Conservation (phyloP, 92 coral and sea anemone genomes). For the Zoanthus gigantus region DNA sequence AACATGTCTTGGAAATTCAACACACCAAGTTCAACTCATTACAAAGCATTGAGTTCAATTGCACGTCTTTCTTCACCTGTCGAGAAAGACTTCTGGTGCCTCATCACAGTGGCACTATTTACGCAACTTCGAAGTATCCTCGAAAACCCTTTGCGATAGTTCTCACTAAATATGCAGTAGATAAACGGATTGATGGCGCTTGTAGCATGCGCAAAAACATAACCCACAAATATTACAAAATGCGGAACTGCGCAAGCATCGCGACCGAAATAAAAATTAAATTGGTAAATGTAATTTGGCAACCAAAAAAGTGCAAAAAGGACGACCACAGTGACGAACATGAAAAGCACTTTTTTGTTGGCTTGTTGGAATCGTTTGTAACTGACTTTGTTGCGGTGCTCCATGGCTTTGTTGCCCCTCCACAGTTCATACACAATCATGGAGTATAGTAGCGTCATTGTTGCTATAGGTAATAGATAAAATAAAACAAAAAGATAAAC, state of each 20-base stretch:
- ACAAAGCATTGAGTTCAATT: slow-evolving; percentile 20
- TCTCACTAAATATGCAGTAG: slow-evolving; percentile 40
- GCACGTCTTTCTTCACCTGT: slow-evolving; percentile 19
- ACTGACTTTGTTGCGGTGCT: slow-evolving; percentile 25
- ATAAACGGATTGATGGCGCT: slow-evolving; percentile 26
- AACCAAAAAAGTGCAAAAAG: slow-evolving; percentile 34
- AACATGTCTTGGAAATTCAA: background rate
- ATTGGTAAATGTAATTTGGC: slow-evolving; percentile 23
- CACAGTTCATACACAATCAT: slow-evolving; percentile 19
- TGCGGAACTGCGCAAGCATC: slow-evolving; percentile 5
- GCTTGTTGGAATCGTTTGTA: slow-evolving; percentile 21
- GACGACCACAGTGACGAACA: slow-evolving; percentile 34
- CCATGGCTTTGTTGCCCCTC: slow-evolving; percentile 23
- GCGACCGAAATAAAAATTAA: background rate
- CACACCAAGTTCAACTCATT: background rate
- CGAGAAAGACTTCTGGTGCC: slow-evolving; percentile 3
- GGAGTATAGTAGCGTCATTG: slow-evolving; percentile 13
- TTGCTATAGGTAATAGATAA: slow-evolving; percentile 15
- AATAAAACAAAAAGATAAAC: slow-evolving; percentile 16
- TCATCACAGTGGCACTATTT: background rate
- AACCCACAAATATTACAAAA: background rate
- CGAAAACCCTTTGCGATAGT: slow-evolving; percentile 20
- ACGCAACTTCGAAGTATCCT: slow-evolving; percentile 14
- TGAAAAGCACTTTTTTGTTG: slow-evolving; percentile 39
- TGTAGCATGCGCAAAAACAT: slow-evolving; percentile 26